Evolutionary conservation across 2,888 invertebrate genomes (phyloP).

Genomic region (Tenthredo notha): DNA sequence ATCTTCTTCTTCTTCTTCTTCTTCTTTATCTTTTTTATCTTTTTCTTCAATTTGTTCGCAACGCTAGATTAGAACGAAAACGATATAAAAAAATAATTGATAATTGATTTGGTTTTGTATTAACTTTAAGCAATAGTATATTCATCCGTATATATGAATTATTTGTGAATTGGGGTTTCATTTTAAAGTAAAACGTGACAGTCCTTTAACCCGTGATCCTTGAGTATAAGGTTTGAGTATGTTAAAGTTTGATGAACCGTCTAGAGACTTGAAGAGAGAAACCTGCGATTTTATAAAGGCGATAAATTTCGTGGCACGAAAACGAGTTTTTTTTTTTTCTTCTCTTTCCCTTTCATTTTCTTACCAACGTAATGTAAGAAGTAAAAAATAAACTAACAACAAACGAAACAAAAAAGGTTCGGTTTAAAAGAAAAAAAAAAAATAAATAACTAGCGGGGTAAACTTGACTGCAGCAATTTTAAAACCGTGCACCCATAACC

Average conservation of each 20-base stretch:
- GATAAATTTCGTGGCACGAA: background rate
- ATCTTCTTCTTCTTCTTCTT: background rate
- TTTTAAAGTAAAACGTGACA: background rate
- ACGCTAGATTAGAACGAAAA: background rate
- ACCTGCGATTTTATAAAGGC: background rate
- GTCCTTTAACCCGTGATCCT: background rate
- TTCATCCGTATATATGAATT: background rate
- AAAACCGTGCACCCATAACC: background rate
- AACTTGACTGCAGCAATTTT: slow-evolving; percentile 29
- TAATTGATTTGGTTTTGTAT: background rate
- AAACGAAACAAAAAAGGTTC: background rate
- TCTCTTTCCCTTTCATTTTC: background rate
- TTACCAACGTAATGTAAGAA: too few relatives aligned
- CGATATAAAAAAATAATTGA: background rate
- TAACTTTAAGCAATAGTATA: background rate
- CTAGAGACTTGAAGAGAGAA: background rate
- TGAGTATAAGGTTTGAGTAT: background rate
- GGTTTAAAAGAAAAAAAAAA: background rate
- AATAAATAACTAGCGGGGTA: background rate
- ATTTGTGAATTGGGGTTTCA: background rate
- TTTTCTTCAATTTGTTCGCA: background rate
- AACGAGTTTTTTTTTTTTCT: background rate
- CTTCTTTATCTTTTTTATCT: background rate
- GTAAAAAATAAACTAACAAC: background rate
- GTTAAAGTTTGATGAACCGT: slow-evolving; percentile 3